Evolutionary conservation across 2,797 vertebrate genomes (phyloP).

Genomic region (Melopsittacus undulatus): DNA sequence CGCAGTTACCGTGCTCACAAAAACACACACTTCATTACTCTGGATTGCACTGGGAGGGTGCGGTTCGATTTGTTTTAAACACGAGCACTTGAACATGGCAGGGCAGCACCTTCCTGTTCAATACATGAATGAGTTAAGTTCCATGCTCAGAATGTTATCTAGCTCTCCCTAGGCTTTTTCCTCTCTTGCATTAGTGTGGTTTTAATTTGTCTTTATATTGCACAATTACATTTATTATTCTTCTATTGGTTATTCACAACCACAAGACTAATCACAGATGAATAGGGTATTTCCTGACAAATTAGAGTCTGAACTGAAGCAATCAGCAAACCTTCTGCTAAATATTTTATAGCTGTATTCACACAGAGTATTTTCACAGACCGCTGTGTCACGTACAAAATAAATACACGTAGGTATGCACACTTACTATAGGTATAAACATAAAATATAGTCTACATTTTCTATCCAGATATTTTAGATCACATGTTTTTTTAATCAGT

Average conservation of each 20-base stretch:
- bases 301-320: constrained; percentile 44
- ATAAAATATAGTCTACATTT: neutral
- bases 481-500: rapidly evolving
- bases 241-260: constrained; percentile 44
- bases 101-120: neutral
- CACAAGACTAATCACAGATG: constrained; percentile 48
- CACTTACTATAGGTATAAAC: neutral
- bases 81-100: neutral
- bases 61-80: neutral
- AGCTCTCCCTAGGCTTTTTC: neutral
- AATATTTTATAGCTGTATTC: constrained; percentile 27
- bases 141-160: neutral
- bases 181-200: neutral
- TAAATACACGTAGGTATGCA: rapidly evolving
- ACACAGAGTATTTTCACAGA: neutral
- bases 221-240: constrained; percentile 49
- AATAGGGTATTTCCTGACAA: constrained; percentile 51
- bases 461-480: neutral
- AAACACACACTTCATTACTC: constrained; percentile 45
- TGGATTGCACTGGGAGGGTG: neutral
- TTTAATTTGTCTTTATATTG: constrained; percentile 55
- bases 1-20: constrained; percentile 45
- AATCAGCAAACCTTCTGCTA: constrained; percentile 23
- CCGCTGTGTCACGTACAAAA: neutral
- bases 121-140: neutral